Percentiles rank a stretch among this genome's conserved stretches.
Evolutionary conservation across 2,888 invertebrate species (phyloP).

Genomic region (Trichacis sp.): DNA sequence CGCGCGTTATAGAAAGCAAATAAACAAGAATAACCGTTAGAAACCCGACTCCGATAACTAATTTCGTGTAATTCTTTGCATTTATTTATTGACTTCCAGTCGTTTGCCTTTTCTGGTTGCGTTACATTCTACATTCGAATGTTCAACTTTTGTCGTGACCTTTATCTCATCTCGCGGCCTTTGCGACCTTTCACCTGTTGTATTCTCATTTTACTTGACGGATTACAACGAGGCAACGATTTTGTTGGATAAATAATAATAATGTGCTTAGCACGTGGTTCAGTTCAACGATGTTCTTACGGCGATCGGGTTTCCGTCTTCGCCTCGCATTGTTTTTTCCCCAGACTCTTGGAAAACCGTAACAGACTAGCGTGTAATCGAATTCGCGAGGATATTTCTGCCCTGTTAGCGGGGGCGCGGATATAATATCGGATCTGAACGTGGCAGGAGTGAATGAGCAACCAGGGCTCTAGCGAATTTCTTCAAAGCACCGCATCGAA

Average conservation of each 20-base stretch:
- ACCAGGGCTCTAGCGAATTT: no score
- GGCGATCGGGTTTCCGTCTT: neutral
- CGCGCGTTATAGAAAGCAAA: conserved; percentile 8
- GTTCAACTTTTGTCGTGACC: conserved; percentile 1
- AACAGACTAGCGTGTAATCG: neutral
- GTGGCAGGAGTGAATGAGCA: neutral
- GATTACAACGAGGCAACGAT: no score
- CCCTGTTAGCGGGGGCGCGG: neutral
- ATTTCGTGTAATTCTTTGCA: conserved; percentile 26
- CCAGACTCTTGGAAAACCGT: neutral
- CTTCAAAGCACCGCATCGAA: no score
- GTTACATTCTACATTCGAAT: neutral
- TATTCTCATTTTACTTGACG: no score
- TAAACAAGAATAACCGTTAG: conserved; percentile 35
- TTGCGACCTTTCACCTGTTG: neutral
- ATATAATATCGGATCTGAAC: neutral
- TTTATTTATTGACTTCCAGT: neutral
- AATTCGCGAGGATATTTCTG: neutral
- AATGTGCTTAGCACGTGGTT: no score
- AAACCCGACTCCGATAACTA: conserved; percentile 37
- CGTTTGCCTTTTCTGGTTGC: no score
- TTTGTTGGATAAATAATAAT: no score
- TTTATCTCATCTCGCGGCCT: neutral
- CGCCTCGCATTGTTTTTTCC: neutral
- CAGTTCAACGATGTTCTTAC: no score